phyloP scores from a whole-genome alignment of 2,888 invertebrate species.

The Nemurella pictetii region DNA sequence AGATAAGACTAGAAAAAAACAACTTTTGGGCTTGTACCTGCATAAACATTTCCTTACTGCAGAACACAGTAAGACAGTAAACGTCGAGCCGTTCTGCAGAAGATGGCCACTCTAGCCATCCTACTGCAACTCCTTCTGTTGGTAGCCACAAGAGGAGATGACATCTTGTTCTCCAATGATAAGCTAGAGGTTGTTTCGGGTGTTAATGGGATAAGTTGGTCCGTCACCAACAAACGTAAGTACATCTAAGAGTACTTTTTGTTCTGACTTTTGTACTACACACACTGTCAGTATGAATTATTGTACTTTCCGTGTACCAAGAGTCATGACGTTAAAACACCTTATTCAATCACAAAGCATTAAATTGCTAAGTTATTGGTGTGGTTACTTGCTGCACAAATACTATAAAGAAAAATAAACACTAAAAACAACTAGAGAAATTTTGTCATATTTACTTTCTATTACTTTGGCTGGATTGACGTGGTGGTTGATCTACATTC shows the following conservation, averaged over 20 bases:
- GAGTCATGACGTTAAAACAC: too few species aligned
- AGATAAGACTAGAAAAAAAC: too few species aligned
- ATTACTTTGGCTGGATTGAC: too few species aligned
- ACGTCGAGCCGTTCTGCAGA: background rate
- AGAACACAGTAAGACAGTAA: background rate
- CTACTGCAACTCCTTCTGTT: background rate
- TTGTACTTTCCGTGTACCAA: too few species aligned
- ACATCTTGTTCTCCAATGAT: slow-evolving; percentile 3
- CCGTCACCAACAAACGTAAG: slow-evolving; percentile 25
- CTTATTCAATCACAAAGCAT: too few species aligned
- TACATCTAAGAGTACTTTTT: background rate
- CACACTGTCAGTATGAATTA: background rate
- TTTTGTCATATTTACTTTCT: too few species aligned
- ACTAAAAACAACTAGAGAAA: background rate
- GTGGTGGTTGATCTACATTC: too few species aligned
- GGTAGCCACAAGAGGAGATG: background rate
- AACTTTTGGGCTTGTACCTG: too few species aligned
- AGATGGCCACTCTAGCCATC: background rate
- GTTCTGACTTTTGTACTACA: background rate
- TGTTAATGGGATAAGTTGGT: background rate
- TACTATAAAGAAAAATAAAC: background rate
- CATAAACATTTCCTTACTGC: too few species aligned
- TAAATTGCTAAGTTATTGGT: too few species aligned
- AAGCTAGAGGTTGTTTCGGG: background rate
- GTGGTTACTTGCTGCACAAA: too few species aligned